Conservation (phyloP, 2,797 vertebrate genomes). For the Falco columbarius region DNA sequence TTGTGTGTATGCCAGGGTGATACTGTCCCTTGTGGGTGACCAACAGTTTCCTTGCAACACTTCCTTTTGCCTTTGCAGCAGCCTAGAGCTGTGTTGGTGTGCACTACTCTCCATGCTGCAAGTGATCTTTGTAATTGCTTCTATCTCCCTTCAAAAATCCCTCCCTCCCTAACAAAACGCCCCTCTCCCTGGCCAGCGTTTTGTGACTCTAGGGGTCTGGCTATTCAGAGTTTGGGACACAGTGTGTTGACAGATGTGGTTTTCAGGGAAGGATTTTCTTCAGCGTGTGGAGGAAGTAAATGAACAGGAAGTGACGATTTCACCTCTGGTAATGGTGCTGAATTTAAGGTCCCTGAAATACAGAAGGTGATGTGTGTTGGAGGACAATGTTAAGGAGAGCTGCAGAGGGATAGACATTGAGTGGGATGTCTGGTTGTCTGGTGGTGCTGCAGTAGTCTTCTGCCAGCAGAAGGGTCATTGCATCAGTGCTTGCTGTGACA, state of each 20-base stretch:
- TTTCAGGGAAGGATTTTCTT: not conserved
- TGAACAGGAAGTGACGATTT: not conserved
- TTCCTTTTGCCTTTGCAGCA: not conserved
- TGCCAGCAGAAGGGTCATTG: not conserved
- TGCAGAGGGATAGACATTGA: not conserved
- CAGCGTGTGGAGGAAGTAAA: not conserved
- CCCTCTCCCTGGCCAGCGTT: not conserved
- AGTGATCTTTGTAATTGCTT: not conserved
- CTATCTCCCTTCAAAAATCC: not conserved
- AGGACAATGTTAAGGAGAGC: not conserved
- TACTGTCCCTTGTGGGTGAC: not conserved
- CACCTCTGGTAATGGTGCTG: not conserved
- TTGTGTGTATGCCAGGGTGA: not conserved
- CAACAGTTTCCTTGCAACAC: not conserved
- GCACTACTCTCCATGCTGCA: not conserved
- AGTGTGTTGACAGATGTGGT: not conserved
- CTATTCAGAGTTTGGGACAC: accelerated
- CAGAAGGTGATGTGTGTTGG: not conserved
- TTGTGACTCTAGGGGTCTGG: not conserved
- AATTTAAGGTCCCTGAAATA: not conserved
- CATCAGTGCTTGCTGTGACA: not conserved
- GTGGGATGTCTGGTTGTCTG: not conserved
- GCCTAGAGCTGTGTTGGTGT: not conserved
- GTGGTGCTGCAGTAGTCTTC: not conserved
- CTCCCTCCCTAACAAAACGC: not conserved